Evolutionary conservation across 2,113 vertebrate species (phyloP).

Genomic region (Campylomormyrus tamandua): DNA sequence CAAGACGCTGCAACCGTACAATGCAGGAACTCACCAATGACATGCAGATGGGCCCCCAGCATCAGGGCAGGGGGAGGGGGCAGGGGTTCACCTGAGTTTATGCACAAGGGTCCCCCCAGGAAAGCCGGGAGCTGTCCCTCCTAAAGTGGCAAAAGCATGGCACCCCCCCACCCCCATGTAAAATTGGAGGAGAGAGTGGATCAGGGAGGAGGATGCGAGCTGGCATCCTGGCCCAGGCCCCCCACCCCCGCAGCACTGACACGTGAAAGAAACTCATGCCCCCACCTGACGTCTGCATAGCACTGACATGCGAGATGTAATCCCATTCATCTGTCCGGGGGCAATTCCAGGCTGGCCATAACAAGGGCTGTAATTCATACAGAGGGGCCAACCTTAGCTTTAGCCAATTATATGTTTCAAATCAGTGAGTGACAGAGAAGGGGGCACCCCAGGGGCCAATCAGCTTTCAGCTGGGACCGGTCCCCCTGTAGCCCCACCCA

Average conservation of each 20-base stretch:
- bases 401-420: background rate
- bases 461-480: background rate
- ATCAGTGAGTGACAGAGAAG: background rate
- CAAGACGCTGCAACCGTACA: background rate
- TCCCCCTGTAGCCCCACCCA: background rate
- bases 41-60: background rate
- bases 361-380: background rate
- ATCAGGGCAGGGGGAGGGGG: background rate
- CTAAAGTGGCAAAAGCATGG: background rate
- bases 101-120: background rate
- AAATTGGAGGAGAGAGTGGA: background rate
- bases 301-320: background rate
- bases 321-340: background rate
- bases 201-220: background rate
- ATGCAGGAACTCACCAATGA: background rate
- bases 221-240: background rate
- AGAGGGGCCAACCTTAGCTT: background rate
- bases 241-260: background rate
- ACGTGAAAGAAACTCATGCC: background rate
- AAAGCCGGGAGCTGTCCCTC: background rate
- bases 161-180: background rate
- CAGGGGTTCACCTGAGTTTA: background rate
- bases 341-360: background rate
- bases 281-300: background rate
- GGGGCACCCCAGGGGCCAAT: background rate